A percentile compares a stretch with the other conserved stretches of the same genome.
phyloP scores from a whole-genome alignment of 2,797 vertebrate genomes.

The Cyprinodon diabolis region DNA sequence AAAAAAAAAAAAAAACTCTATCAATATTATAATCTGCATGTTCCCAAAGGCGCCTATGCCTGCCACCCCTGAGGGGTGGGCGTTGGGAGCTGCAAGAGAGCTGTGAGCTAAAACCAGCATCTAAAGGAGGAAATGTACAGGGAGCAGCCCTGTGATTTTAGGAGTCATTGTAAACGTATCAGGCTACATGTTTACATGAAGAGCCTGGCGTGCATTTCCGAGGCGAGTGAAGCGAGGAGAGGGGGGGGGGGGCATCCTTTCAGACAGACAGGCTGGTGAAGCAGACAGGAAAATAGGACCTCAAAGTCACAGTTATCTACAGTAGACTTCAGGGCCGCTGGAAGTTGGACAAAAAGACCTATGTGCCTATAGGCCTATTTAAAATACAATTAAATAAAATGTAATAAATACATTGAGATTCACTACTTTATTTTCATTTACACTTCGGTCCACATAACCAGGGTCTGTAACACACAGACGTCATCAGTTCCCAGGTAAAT shows the following conservation, averaged over 20 bases:
- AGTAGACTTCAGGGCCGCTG: slow-evolving; percentile 22
- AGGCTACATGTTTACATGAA: slow-evolving; percentile 3
- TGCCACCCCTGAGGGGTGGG: slow-evolving; percentile 23
- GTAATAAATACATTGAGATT: too few relatives aligned
- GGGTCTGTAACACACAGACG: too few relatives aligned
- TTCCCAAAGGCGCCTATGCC: slow-evolving; percentile 25
- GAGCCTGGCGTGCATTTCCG: neutral
- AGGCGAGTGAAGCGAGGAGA: neutral
- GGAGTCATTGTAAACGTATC: slow-evolving; percentile 26
- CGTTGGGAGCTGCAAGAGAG: slow-evolving; percentile 30
- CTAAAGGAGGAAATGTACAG: slow-evolving; percentile 11
- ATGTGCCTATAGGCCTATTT: too few relatives aligned
- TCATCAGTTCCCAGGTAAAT: too few relatives aligned
- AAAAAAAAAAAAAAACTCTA: too few relatives aligned
- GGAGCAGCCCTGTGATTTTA: slow-evolving; percentile 27
- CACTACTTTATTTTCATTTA: too few relatives aligned
- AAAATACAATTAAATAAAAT: too few relatives aligned
- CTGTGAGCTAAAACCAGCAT: slow-evolving; percentile 16
- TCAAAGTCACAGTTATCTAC: slow-evolving; percentile 21
- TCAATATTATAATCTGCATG: too few relatives aligned
- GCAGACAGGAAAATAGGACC: slow-evolving; percentile 22
- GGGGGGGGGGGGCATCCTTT: slow-evolving; percentile 6
- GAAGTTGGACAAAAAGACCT: too few relatives aligned
- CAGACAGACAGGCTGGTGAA: slow-evolving; percentile 39
- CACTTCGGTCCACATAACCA: too few relatives aligned